Percentiles rank a stretch among this genome's conserved stretches.
These are phyloP conservation scores for Microdon myrmicae DNA, from an alignment of 2,888 invertebrate species.

Conservation along the genomic window DNA sequence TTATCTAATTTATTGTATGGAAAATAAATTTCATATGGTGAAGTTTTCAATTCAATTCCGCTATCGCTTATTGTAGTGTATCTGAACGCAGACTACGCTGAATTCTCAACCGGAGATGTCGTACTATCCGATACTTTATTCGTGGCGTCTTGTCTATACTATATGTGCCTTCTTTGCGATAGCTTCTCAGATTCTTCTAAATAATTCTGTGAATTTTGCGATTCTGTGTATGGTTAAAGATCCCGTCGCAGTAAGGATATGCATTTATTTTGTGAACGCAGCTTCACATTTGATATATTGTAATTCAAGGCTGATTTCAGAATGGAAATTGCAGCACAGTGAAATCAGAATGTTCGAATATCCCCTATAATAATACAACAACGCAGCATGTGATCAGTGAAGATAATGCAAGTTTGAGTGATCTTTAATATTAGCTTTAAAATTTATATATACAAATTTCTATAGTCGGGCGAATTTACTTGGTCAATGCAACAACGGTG, in stretches of 20 bases:
- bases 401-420: conserved; percentile 32
- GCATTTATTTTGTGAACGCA: not conserved
- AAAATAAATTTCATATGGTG: too few species aligned
- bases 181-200: conserved; percentile 63
- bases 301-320: not conserved
- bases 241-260: conserved; percentile 55
- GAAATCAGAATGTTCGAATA: too few species aligned
- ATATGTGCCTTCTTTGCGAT: conserved; percentile 63
- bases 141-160: conserved; percentile 63
- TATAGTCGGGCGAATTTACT: conserved; percentile 65
- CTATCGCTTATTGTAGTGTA: too few species aligned
- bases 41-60: too few species aligned
- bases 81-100: too few species aligned
- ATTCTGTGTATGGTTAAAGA: conserved; percentile 71
- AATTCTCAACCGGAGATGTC: too few species aligned
- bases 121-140: too few species aligned
- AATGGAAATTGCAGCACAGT: too few species aligned
- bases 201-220: conserved; percentile 69
- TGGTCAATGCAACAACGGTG: conserved; percentile 70
- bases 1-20: too few species aligned
- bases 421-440: not conserved
- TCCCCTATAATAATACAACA: too few species aligned
- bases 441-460: conserved; percentile 26
- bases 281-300: not conserved
- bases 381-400: too few species aligned